Percentiles rank a stretch among this genome's conserved stretches.
These are phyloP conservation scores for Drosophila demipolita DNA, from an alignment of 2,888 invertebrate genomes.

Conservation along the genomic window DNA sequence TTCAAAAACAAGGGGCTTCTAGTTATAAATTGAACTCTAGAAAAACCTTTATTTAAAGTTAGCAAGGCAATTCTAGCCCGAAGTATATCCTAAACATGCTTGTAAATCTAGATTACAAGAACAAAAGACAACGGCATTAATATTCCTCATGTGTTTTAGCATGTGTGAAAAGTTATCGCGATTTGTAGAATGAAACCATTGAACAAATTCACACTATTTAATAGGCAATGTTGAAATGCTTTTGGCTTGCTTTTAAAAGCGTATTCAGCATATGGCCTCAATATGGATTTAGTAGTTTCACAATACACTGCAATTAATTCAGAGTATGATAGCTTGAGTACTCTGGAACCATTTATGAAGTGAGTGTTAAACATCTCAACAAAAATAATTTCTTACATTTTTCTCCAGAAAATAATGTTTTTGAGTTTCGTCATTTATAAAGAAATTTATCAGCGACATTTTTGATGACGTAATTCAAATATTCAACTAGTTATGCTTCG, in stretches of 20 bases:
- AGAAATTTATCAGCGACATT: constrained; percentile 8
- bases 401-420: background rate
- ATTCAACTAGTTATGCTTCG: background rate
- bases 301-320: constrained; percentile 2
- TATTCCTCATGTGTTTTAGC: background rate
- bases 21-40: background rate
- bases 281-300: constrained; percentile 12
- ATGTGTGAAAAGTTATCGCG: background rate
- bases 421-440: constrained; percentile 8
- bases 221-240: constrained; percentile 16
- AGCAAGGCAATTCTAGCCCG: background rate
- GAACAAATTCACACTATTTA: constrained; percentile 1
- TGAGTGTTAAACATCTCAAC: background rate
- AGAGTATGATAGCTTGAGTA: background rate
- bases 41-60: background rate
- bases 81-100: background rate
- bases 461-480: constrained; percentile 4
- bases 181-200: constrained; percentile 1
- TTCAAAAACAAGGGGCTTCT: background rate
- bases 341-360: background rate
- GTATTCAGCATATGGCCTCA: constrained; percentile 21
- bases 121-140: background rate
- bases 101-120: background rate
- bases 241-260: constrained; percentile 22
- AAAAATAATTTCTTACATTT: background rate